phyloP scores from a whole-genome alignment of 2,113 vertebrate species.

The Vimba vimba region DNA sequence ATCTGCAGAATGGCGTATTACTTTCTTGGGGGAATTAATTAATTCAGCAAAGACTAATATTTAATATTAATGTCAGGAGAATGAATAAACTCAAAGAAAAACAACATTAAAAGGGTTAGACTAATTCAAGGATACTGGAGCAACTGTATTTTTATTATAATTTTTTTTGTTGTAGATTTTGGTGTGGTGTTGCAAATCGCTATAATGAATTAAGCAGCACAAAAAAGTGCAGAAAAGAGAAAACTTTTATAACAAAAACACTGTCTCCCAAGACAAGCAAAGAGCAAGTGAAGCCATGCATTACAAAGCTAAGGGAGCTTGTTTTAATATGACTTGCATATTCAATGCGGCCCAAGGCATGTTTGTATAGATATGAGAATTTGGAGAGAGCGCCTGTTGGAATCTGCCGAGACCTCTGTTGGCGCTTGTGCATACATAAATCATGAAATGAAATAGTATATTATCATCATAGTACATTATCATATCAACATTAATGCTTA shows the following conservation, averaged over 20 bases:
- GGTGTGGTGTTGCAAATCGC: slow-evolving; percentile 33
- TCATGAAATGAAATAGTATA: slow-evolving; percentile 12
- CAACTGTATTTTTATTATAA: neutral
- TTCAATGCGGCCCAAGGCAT: slow-evolving; percentile 64
- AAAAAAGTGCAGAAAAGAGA: slow-evolving; percentile 25
- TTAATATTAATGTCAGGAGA: slow-evolving; percentile 58
- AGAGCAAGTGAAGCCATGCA: slow-evolving; percentile 58
- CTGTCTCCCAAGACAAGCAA: slow-evolving; percentile 50
- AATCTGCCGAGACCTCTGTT: neutral
- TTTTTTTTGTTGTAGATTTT: neutral
- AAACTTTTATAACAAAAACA: slow-evolving; percentile 57
- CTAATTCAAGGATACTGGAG: slow-evolving; percentile 54
- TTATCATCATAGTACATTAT: slow-evolving; percentile 18
- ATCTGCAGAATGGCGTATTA: slow-evolving; percentile 28
- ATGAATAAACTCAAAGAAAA: slow-evolving; percentile 46
- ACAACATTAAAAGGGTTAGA: slow-evolving; percentile 4
- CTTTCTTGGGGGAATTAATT: slow-evolving; percentile 54
- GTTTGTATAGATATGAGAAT: slow-evolving; percentile 61
- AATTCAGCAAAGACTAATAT: slow-evolving; percentile 49
- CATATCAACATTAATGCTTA: neutral
- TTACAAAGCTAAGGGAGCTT: slow-evolving; percentile 51
- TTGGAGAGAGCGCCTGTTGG: slow-evolving; percentile 34
- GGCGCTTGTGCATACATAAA: slow-evolving; percentile 30
- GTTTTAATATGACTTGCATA: slow-evolving; percentile 66
- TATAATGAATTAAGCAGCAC: slow-evolving; percentile 41